phyloP scores from a whole-genome alignment of 2,888 invertebrate genomes.

The Leptinotarsa haldemani region DNA sequence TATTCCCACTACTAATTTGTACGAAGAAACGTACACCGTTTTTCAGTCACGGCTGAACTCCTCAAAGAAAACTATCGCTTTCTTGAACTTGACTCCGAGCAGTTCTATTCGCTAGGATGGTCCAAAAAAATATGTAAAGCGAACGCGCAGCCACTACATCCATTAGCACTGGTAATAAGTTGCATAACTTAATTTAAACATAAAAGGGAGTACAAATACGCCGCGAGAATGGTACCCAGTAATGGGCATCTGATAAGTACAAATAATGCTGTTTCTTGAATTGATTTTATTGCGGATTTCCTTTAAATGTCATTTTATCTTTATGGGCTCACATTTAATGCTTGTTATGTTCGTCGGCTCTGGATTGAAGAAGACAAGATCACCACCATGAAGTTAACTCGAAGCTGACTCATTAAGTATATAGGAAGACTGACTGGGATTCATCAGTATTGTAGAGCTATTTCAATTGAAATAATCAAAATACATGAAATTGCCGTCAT shows the following conservation, averaged over 20 bases:
- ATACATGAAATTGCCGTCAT: no score
- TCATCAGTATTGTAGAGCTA: no score
- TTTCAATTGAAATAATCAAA: no score
- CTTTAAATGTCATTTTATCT: constrained; percentile 42
- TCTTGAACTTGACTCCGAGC: constrained; percentile 31
- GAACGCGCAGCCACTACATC: constrained; percentile 32
- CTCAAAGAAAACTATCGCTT: constrained; percentile 29
- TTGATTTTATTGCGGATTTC: constrained; percentile 47
- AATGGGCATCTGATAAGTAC: constrained; percentile 44
- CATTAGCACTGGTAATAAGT: constrained; percentile 40
- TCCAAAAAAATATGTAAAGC: constrained; percentile 38
- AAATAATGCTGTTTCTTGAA: constrained; percentile 44
- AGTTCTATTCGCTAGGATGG: constrained; percentile 22
- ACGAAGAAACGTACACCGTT: constrained; percentile 20
- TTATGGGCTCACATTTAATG: constrained; percentile 32
- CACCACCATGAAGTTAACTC: not conserved
- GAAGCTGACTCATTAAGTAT: no score
- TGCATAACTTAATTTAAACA: constrained; percentile 49
- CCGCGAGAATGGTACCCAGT: constrained; percentile 43
- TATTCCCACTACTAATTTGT: constrained; percentile 34
- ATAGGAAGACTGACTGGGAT: no score
- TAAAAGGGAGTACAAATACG: constrained; percentile 44
- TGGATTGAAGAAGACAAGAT: constrained; percentile 24
- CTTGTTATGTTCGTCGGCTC: constrained; percentile 36
- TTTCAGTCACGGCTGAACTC: constrained; percentile 24